Evolutionary conservation across 2,797 vertebrate species (phyloP), one percentile per base, ranked within the genome.

Genomic region (Sebastes wilsoni): DNA sequence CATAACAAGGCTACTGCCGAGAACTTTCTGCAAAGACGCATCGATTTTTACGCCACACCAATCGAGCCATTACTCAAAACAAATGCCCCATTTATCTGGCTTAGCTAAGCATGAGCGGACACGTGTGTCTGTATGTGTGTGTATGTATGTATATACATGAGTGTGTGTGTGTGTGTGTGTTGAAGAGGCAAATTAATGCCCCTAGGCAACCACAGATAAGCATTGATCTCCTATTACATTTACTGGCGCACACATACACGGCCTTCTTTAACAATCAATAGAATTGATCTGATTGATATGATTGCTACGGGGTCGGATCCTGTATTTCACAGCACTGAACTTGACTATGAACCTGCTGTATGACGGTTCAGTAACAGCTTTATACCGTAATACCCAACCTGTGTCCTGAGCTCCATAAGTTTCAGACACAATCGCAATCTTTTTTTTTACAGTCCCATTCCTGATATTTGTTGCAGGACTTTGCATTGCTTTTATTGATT

Each of bases 61-160:
- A 94, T 93, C 84, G 72, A 92, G 92, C 91, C 91, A 95, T 96
- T 95, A 94, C 93, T 96, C 94, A 95, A 93, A 95, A 95, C 94
- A 92, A 95, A 95, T 92, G 84, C 92, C 89, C 92, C 90, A 93
- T 95, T 95, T 94, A 94, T 95, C 93, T 93, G 92, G 88, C 83
- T 88, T 86, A 92, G 91, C 90, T 92, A 87, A 87, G 92, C 92
- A 92, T 81, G 91, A 91, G 88, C 80, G 8, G 72, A 66, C 71
- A 60, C 38, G 80, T 66, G 81, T 76, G 76, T 80, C 52, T 65
- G 52, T 60, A 30, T 64, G 75, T 66, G 60, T 59, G 12, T 72
- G 68, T 81, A 16, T 18, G 9, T 34, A 42, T 38, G 4, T 25
- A 8, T 25, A 25, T 16, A 6, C 25, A 42, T 5, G 10, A 80